phyloP scores from a whole-genome alignment of 2,888 invertebrate species.

The Heliothis peltigera region DNA sequence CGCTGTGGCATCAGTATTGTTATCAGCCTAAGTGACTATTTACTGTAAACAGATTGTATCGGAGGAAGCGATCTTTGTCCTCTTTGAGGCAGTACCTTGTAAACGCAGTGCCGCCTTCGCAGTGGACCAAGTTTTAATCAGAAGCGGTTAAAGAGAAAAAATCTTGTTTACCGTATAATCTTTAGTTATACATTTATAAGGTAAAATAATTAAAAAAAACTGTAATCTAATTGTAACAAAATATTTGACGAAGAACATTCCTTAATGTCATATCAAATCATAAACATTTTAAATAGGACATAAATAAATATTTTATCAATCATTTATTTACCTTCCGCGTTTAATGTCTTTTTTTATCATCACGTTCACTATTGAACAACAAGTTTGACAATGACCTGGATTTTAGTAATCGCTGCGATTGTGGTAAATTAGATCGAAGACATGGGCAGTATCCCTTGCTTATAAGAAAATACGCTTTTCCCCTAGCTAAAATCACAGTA shows the following conservation, averaged over 20 bases:
- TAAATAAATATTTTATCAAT: conserved; percentile 9
- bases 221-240: neutral
- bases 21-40: conserved; percentile 62
- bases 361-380: conserved; percentile 7
- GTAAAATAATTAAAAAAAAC: too few species aligned
- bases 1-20: conserved; percentile 42
- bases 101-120: conserved; percentile 55
- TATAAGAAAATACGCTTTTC: neutral
- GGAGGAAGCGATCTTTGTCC: conserved; percentile 71
- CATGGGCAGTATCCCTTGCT: neutral
- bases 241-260: neutral
- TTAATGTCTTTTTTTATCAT: conserved; percentile 17
- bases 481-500: conserved; percentile 8
- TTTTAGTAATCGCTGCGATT: neutral
- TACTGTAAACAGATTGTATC: conserved; percentile 68
- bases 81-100: conserved; percentile 66
- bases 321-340: neutral
- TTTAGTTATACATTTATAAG: too few species aligned
- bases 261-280: neutral
- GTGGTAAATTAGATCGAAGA: neutral
- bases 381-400: neutral
- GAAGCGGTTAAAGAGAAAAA: conserved; percentile 7
- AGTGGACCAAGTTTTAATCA: conserved; percentile 21
- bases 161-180: too few species aligned
- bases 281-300: conserved; percentile 6